phyloP scores from a whole-genome alignment of 2,888 invertebrate genomes.

The Himalopsyche kuldschensis region DNA sequence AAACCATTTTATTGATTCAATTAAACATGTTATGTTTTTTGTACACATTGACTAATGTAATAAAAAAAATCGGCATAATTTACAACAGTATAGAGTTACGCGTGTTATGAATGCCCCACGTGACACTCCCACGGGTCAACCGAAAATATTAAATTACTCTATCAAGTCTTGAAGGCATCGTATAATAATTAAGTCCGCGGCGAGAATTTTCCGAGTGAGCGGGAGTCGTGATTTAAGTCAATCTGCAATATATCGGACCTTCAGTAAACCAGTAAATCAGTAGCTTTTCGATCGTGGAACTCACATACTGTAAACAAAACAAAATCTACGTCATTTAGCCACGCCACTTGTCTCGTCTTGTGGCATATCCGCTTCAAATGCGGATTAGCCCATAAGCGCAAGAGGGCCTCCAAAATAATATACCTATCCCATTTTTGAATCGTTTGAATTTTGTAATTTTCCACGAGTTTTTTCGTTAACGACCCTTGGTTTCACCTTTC shows the following conservation, averaged over 20 bases:
- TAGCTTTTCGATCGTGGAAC: too few species aligned
- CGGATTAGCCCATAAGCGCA: too few species aligned
- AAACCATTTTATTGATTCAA: neutral
- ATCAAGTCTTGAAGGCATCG: neutral
- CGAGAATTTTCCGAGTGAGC: neutral
- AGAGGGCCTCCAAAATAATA: too few species aligned
- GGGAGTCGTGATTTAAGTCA: neutral
- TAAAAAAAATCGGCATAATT: neutral
- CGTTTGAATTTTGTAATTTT: too few species aligned
- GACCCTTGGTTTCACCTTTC: too few species aligned
- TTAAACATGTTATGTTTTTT: neutral
- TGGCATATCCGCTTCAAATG: too few species aligned
- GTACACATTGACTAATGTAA: neutral
- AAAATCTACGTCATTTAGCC: too few species aligned
- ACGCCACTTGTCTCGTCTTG: too few species aligned
- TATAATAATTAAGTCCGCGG: neutral
- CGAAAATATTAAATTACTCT: neutral
- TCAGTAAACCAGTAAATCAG: too few species aligned
- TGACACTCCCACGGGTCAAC: neutral
- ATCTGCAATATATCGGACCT: neutral
- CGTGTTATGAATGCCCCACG: neutral
- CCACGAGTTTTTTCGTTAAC: too few species aligned
- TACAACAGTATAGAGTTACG: neutral
- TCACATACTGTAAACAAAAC: too few species aligned
- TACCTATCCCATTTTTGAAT: too few species aligned